Percentiles rank a stretch among this genome's conserved stretches.
Evolutionary conservation across 2,888 invertebrate genomes (phyloP).

Genomic region (Apamea epomidion): DNA sequence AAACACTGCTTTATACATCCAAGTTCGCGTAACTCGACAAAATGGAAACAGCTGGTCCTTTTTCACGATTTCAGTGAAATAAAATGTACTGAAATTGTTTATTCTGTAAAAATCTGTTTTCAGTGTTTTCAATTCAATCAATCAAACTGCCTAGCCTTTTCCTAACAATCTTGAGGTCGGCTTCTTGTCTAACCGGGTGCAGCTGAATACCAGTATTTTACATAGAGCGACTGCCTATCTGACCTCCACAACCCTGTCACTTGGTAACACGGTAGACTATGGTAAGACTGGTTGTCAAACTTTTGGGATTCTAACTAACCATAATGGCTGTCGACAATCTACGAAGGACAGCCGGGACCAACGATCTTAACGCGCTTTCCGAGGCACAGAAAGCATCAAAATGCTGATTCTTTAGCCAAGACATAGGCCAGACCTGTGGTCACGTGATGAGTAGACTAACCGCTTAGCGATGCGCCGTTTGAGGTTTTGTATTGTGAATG

Average conservation of each 20-base stretch:
- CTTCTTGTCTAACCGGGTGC: no score
- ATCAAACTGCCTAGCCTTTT: neutral
- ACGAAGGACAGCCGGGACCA: neutral
- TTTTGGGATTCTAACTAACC: neutral
- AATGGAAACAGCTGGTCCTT: neutral
- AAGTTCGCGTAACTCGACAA: neutral
- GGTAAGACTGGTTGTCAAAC: neutral
- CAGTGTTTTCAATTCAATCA: neutral
- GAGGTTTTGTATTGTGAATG: neutral
- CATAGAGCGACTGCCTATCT: no score
- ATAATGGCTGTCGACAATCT: neutral
- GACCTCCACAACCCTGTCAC: neutral
- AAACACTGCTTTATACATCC: neutral
- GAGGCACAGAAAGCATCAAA: no score
- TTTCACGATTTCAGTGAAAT: no score
- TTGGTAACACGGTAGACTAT: neutral
- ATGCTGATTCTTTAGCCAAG: no score
- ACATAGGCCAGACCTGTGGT: no score
- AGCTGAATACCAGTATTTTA: no score
- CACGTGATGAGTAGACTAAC: no score
- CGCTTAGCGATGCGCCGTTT: no score
- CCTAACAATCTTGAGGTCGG: neutral
- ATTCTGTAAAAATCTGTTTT: neutral
- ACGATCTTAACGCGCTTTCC: neutral
- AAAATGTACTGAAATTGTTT: neutral